Percentiles rank a stretch among this genome's conserved stretches.
These are phyloP conservation scores for fruit fly (Drosophila melanogaster) DNA, from an alignment of 1,140 invertebrate species.

Conservation along the genomic window Release_6_plus_ISO1_MT NC_004354.4:13432001-13432500, in stretches of 20 bases:
- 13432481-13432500: slow-evolving; percentile 2
- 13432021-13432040: background rate
- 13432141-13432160: slow-evolving; percentile 13
- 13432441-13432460: slow-evolving; percentile 37
- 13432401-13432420: slow-evolving; percentile 31
- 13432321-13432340: slow-evolving; percentile 34
- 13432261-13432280: slow-evolving; percentile 25
- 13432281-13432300: slow-evolving; percentile 5
- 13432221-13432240: background rate
- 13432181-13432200: background rate
- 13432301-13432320: slow-evolving; percentile 15
- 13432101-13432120: slow-evolving; percentile 3
- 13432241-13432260: slow-evolving; percentile 1
- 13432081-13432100: slow-evolving; percentile 41
- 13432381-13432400: slow-evolving; percentile 7
- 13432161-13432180: slow-evolving; percentile 15
- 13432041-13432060: background rate
- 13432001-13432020: slow-evolving; percentile 23
- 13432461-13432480: slow-evolving; percentile 16
- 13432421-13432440: slow-evolving; percentile 28
- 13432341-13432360: slow-evolving; percentile 32
- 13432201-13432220: background rate
- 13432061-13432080: slow-evolving; percentile 37
- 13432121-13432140: slow-evolving; percentile 8
- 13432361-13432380: slow-evolving; percentile 1